phyloP scores from a whole-genome alignment of 2,888 invertebrate species.

The Nemotelus nigrinus region DNA sequence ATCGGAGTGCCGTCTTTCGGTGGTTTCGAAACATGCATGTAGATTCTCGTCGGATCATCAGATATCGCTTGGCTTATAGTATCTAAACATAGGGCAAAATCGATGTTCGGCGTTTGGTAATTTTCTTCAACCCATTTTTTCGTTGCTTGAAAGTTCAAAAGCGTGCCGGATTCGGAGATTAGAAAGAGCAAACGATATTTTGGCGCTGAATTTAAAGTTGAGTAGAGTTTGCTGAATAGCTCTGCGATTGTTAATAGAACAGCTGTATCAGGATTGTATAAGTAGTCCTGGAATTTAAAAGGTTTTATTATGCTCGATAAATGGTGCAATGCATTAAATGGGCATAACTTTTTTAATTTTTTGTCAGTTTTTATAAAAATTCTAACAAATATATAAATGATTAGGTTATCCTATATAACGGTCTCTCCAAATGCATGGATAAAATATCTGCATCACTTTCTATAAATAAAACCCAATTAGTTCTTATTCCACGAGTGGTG shows the following conservation, averaged over 20 bases:
- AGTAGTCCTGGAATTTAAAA: constrained; percentile 73
- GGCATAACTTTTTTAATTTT: too few species aligned
- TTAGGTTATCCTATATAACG: too few species aligned
- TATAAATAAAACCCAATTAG: too few species aligned
- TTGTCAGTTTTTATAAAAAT: too few species aligned
- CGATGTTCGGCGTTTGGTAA: constrained; percentile 78
- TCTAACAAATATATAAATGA: too few species aligned
- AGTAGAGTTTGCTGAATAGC: constrained; percentile 87
- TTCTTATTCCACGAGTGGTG: too few species aligned
- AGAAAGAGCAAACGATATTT: constrained; percentile 86
- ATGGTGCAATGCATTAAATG: not conserved
- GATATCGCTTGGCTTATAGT: constrained; percentile 74
- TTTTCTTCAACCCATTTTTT: constrained; percentile 92
- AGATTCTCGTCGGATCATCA: constrained; percentile 64
- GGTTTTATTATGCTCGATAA: not conserved
- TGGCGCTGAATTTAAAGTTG: constrained; percentile 76
- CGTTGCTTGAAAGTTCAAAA: constrained; percentile 91
- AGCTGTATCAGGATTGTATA: constrained; percentile 88
- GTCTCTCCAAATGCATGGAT: too few species aligned
- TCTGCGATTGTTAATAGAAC: constrained; percentile 88
- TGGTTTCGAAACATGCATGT: constrained; percentile 96
- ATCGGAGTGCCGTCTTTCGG: constrained; percentile 86
- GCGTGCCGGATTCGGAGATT: constrained; percentile 88
- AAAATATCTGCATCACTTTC: too few species aligned
- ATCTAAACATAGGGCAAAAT: constrained; percentile 91